Evolutionary conservation across 2,888 invertebrate species (phyloP).

Genomic region (Pantelozetes paolii): DNA sequence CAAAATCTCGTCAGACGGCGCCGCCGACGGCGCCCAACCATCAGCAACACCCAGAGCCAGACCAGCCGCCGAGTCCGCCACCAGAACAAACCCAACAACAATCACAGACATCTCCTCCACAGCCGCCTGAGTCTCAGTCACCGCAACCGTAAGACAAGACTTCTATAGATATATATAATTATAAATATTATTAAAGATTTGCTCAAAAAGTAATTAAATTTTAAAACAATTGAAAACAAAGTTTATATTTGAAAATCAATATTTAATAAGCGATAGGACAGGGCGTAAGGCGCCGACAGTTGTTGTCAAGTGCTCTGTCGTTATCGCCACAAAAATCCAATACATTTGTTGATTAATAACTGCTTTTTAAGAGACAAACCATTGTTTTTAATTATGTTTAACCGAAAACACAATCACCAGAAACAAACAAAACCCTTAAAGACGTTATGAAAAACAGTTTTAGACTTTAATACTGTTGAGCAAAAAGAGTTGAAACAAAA

Average conservation of each 20-base stretch:
- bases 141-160: background rate
- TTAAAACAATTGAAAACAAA: constrained; percentile 1
- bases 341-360: constrained; percentile 4
- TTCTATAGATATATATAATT: background rate
- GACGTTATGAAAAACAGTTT: background rate
- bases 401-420: background rate
- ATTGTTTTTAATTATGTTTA: background rate
- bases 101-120: background rate
- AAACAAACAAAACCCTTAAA: background rate
- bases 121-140: constrained; percentile 27
- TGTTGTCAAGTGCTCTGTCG: background rate
- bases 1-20: background rate
- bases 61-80: background rate
- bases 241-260: background rate
- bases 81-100: background rate
- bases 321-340: background rate
- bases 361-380: background rate
- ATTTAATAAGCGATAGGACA: background rate
- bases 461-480: constrained; percentile 3
- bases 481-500: background rate
- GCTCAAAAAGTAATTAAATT: constrained; percentile 18
- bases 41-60: background rate
- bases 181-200: background rate
- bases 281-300: background rate
- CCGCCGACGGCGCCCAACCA: constrained; percentile 6